phyloP scores from a whole-genome alignment of 35 echinoderm and acorn worm species.

The Apostichopus japonicus region DNA sequence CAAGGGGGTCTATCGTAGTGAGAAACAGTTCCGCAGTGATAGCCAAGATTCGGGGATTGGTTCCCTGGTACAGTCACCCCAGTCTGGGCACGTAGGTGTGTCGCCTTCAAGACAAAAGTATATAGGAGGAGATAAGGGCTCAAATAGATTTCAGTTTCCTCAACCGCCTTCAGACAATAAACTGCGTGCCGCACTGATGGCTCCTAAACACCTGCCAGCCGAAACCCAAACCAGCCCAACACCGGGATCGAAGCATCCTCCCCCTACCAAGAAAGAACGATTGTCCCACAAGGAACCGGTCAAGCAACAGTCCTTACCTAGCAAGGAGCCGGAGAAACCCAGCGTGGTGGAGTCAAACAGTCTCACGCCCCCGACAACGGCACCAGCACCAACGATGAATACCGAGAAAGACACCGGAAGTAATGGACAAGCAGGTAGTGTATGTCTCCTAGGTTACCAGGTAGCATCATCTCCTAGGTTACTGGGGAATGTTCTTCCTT shows the following conservation, averaged over 20 bases:
- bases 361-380: background rate
- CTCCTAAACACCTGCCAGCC: conserved; percentile 58
- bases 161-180: conserved; percentile 74
- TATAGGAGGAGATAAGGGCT: background rate
- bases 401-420: background rate
- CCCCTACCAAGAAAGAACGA: background rate
- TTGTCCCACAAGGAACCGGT: conserved; percentile 1
- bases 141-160: conserved; percentile 41
- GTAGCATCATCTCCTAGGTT: too few species aligned
- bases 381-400: background rate
- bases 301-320: background rate
- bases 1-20: conserved; percentile 78
- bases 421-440: background rate
- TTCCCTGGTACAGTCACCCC: conserved; percentile 63
- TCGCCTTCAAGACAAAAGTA: conserved; percentile 63
- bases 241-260: conserved; percentile 14
- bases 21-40: conserved; percentile 76
- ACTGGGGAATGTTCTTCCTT: too few species aligned
- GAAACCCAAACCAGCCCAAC: conserved; percentile 80
- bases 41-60: conserved; percentile 90
- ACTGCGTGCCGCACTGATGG: conserved; percentile 80
- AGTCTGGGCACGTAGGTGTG: conserved; percentile 63
- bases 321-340: background rate
- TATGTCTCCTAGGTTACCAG: too few species aligned
- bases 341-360: conserved; percentile 20